A percentile compares a stretch with the other conserved stretches of the same genome.
Evolutionary conservation across 2,113 vertebrate genomes (phyloP).

Genomic region (Cryptotis parvus): DNA sequence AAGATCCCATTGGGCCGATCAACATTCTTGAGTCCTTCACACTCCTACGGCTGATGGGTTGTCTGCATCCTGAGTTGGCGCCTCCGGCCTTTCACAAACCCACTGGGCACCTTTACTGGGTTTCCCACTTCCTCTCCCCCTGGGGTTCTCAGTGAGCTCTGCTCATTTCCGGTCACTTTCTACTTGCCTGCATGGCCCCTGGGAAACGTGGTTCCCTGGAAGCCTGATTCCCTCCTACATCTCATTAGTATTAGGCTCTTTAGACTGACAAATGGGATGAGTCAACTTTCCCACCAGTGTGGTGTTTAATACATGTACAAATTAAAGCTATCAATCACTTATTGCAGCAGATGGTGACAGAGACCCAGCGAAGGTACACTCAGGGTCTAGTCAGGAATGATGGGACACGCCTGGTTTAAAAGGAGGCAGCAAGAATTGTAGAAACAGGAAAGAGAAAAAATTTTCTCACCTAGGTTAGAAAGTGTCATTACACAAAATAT

Average conservation of each 20-base stretch:
- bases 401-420: constrained; percentile 22
- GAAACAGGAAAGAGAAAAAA: constrained; percentile 29
- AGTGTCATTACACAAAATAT: not conserved
- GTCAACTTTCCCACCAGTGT: constrained; percentile 8
- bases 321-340: constrained; percentile 39
- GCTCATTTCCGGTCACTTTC: constrained; percentile 1
- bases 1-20: not conserved
- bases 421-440: not conserved
- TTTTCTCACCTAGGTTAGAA: not conserved
- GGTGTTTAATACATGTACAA: constrained; percentile 43
- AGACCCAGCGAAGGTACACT: not conserved
- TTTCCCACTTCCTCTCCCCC: not conserved
- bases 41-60: not conserved
- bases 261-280: constrained; percentile 44
- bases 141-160: not conserved
- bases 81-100: not conserved
- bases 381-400: not conserved
- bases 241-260: constrained; percentile 49
- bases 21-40: not conserved
- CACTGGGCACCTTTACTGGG: not conserved
- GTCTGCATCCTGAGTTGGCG: not conserved
- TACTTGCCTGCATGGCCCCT: not conserved
- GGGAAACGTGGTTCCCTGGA: constrained; percentile 27
- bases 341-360: not conserved
- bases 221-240: not conserved